Evolutionary conservation across 2,888 invertebrate species (phyloP), one percentile per base, ranked within the genome.

Genomic region (Rugalucina vietnamica): DNA sequence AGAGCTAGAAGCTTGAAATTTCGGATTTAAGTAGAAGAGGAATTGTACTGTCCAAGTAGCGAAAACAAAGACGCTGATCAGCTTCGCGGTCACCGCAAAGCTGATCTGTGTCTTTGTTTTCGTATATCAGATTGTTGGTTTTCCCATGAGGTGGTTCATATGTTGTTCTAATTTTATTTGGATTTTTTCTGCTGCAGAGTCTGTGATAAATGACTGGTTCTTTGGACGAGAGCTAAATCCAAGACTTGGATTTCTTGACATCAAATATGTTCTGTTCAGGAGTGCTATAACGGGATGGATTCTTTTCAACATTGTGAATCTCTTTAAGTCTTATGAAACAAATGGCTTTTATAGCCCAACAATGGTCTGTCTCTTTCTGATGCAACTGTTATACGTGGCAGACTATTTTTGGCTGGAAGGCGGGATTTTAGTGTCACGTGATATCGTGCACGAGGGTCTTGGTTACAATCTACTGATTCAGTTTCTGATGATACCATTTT

Each of bases 381-480:
- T 87, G 34, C 88, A 89, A 34, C 32, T 88, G 14, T 49, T 81
- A 21, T 89, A 89, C 57, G 87, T 89, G 0, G 50, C 54, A 36
- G 89, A 89, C 79, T 88, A 86, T 70, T 89, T 89, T 71, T 89
- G 86, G 87, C 82, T 86, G 27, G 89, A 89, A 43, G 70, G 74
- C 37, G 87, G 86, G 27, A 72, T 88, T 14, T 71, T 89, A 24
- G 86, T 89, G 14, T 86, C 89, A 60, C 81, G 89, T 65, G 89
- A 89, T 50, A 89, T 89, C 14, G 85, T 88, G 21, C 82, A 88
- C 43, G 89, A 89, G 74, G 85, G 85, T 0, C 79, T 89, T 12
- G 89, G 89, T 12, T 87, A 82, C 72, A 89, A 89, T 34, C 79
- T 86, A 24, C 29, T 84, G 29, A 57, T 86, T 27, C 89, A 88